Conservation (phyloP, 1,140 invertebrate species). For the Bemisia tabaci region DNA sequence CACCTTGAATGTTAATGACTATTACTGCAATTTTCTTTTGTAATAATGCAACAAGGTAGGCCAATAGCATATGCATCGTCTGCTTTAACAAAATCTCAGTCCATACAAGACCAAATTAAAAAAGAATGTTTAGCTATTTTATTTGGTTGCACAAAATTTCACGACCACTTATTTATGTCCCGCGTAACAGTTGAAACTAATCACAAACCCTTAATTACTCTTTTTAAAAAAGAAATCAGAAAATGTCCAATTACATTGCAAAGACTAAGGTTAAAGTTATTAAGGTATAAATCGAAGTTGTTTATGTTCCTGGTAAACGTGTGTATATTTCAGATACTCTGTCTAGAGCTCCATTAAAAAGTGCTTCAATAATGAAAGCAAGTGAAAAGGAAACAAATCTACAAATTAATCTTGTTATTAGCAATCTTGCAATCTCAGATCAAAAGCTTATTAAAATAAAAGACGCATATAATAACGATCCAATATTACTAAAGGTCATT, state of each 20-base stretch:
- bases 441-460: slow-evolving; percentile 21
- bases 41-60: slow-evolving; percentile 24
- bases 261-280: too few relatives aligned
- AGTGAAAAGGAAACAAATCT: slow-evolving; percentile 22
- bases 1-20: too few relatives aligned
- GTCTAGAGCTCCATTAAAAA: too few relatives aligned
- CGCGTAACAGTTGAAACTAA: slow-evolving; percentile 30
- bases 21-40: too few relatives aligned
- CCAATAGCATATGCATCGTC: slow-evolving; percentile 30
- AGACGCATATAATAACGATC: slow-evolving; percentile 20
- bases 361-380: slow-evolving; percentile 27
- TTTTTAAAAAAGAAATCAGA: too few relatives aligned
- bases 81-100: slow-evolving; percentile 24
- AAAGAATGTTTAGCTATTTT: too few relatives aligned
- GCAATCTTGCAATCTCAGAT: too few relatives aligned
- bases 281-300: slow-evolving; percentile 23
- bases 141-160: too few relatives aligned
- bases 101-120: slow-evolving; percentile 32
- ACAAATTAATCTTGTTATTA: too few relatives aligned
- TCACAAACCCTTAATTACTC: too few relatives aligned
- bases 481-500: slow-evolving; percentile 1
- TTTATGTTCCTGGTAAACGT: slow-evolving; percentile 31
- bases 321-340: slow-evolving; percentile 31
- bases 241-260: too few relatives aligned
- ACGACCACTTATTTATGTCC: too few relatives aligned